Percentiles rank a stretch among this genome's conserved stretches.
Conservation (phyloP, 2,888 invertebrate species). For the Tanypteryx hageni region DNA sequence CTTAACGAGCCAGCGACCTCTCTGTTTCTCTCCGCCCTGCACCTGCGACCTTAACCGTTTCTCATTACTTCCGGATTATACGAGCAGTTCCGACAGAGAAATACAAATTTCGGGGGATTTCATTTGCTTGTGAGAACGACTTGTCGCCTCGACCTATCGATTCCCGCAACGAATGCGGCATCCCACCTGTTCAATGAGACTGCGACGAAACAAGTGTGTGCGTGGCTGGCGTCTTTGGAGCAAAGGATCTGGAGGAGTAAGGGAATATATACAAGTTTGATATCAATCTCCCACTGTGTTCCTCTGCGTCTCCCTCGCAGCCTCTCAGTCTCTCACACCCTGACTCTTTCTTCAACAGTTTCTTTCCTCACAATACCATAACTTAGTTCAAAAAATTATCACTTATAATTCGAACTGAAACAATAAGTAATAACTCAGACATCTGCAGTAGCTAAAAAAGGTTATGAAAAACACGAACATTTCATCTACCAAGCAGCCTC, state of each 20-base stretch:
- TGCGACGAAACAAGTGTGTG: conserved; percentile 13
- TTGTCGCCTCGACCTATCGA: neutral
- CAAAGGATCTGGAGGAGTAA: neutral
- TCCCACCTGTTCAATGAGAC: conserved; percentile 1
- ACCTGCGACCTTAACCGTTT: neutral
- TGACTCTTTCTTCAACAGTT: too few relatives aligned
- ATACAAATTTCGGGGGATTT: conserved; percentile 15
- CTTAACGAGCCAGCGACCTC: neutral
- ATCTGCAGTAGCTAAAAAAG: too few relatives aligned
- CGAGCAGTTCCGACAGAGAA: neutral
- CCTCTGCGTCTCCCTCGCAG: too few relatives aligned
- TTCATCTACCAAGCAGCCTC: too few relatives aligned
- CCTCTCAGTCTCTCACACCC: too few relatives aligned
- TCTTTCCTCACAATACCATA: too few relatives aligned
- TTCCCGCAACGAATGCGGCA: neutral
- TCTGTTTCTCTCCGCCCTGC: too few relatives aligned
- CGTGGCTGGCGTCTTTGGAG: neutral
- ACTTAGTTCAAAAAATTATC: too few relatives aligned
- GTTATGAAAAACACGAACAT: too few relatives aligned
- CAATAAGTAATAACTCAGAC: too few relatives aligned
- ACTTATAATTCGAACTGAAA: too few relatives aligned
- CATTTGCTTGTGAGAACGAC: conserved; percentile 22
- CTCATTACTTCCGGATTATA: neutral
- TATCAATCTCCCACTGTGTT: too few relatives aligned
- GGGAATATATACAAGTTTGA: neutral